A percentile compares a stretch with the other conserved stretches of the same genome.
These are phyloP conservation scores for Bruchidius siliquastri DNA, from an alignment of 2,888 invertebrate genomes.

Conservation along the genomic window DNA sequence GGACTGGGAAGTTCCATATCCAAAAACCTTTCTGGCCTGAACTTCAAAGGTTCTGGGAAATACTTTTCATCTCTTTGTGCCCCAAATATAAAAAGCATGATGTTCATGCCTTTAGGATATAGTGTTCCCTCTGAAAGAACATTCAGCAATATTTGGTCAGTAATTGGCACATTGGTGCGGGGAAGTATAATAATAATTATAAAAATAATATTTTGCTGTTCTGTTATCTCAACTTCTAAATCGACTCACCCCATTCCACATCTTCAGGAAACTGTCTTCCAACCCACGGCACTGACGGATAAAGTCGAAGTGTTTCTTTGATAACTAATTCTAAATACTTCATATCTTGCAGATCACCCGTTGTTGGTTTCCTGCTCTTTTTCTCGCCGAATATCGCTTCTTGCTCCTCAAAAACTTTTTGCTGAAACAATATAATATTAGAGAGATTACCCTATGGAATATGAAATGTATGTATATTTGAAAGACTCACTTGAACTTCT, in stretches of 20 bases:
- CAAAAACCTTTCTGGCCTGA: constrained; percentile 17
- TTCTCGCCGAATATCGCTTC: constrained; percentile 33
- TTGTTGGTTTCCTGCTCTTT: constrained; percentile 17
- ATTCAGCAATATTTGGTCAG: too few species aligned
- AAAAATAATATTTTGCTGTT: too few species aligned
- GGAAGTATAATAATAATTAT: too few species aligned
- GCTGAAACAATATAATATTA: too few species aligned
- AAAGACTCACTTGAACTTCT: constrained; percentile 39
- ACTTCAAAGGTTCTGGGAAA: constrained; percentile 17
- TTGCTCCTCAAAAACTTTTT: constrained; percentile 40
- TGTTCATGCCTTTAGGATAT: not conserved
- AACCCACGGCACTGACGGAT: constrained; percentile 9
- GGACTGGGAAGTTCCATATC: constrained; percentile 21
- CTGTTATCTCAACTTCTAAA: too few species aligned
- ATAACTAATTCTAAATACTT: constrained; percentile 12
- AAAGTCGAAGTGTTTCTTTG: constrained; percentile 16
- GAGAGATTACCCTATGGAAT: too few species aligned
- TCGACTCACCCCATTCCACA: constrained; percentile 6
- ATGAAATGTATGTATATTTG: too few species aligned
- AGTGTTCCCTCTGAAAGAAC: constrained; percentile 4
- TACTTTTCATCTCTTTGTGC: constrained; percentile 15
- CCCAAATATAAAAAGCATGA: constrained; percentile 8
- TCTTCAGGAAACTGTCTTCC: constrained; percentile 7
- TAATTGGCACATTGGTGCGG: too few species aligned
- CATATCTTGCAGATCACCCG: constrained; percentile 25